Percentiles rank a stretch among this genome's conserved stretches.
Evolutionary conservation across 2,888 invertebrate genomes (phyloP).

Genomic region (Adineta ricciae): DNA sequence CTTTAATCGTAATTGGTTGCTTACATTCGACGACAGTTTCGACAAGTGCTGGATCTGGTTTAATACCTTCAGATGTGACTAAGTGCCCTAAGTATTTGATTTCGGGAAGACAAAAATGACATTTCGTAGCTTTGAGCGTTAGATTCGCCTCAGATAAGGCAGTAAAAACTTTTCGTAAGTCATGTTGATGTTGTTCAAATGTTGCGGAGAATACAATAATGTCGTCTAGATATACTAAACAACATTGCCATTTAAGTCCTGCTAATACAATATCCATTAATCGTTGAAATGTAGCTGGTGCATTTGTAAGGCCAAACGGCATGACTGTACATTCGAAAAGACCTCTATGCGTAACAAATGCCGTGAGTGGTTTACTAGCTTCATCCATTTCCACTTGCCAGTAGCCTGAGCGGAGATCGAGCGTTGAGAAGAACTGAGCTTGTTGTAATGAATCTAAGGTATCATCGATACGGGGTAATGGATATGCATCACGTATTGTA

Average conservation of each 20-base stretch:
- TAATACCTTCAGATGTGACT: too few relatives aligned
- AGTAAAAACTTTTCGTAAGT: slow-evolving; percentile 20
- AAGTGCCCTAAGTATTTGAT: too few relatives aligned
- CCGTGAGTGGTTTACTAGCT: slow-evolving; percentile 36
- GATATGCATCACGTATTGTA: background rate
- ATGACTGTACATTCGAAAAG: slow-evolving; percentile 37
- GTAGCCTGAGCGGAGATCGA: slow-evolving; percentile 37
- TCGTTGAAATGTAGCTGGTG: slow-evolving; percentile 42
- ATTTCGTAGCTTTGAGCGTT: too few relatives aligned
- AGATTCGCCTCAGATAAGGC: too few relatives aligned
- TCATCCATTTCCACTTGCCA: slow-evolving; percentile 35
- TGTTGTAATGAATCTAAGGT: background rate
- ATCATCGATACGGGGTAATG: background rate
- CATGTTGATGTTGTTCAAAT: slow-evolving; percentile 35
- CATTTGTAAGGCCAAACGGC: slow-evolving; percentile 39
- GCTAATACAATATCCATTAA: slow-evolving; percentile 41
- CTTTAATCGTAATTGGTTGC: too few relatives aligned
- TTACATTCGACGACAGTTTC: too few relatives aligned
- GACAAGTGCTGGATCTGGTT: too few relatives aligned
- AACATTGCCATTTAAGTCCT: slow-evolving; percentile 37
- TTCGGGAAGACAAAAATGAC: too few relatives aligned
- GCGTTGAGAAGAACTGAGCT: slow-evolving; percentile 33
- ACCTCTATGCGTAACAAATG: slow-evolving; percentile 37
- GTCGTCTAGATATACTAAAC: slow-evolving; percentile 46
- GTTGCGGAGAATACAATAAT: slow-evolving; percentile 38